Evolutionary conservation across 1,140 invertebrate genomes (phyloP).

Genomic region (Homarus americanus): DNA sequence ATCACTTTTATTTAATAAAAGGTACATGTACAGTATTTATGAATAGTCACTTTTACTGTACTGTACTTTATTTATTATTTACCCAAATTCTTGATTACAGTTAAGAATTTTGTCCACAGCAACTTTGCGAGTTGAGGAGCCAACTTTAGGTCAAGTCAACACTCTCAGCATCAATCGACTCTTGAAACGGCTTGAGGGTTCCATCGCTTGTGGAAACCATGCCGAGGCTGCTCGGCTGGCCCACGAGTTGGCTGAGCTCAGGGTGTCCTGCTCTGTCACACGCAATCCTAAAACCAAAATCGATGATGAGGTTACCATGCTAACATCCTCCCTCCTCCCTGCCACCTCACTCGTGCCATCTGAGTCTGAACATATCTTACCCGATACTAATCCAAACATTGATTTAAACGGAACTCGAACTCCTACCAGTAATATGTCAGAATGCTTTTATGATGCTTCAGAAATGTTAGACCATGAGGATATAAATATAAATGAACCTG

Average conservation of each 20-base stretch:
- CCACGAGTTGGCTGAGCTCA: conserved; percentile 84
- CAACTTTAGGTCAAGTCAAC: conserved; percentile 64
- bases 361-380: not conserved
- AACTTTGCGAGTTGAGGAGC: conserved; percentile 59
- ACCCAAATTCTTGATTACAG: conserved; percentile 74
- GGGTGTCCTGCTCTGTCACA: conserved; percentile 80
- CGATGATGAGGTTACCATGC: not conserved
- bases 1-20: too few relatives aligned
- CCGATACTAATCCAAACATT: not conserved
- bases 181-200: conserved; percentile 83
- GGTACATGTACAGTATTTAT: too few relatives aligned
- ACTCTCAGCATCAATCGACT: conserved; percentile 83
- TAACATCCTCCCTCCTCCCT: not conserved
- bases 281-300: conserved; percentile 28
- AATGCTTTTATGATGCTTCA: conserved; percentile 61
- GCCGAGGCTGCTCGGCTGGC: conserved; percentile 84
- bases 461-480: conserved; percentile 49
- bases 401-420: not conserved
- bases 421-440: conserved; percentile 50
- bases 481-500: not conserved
- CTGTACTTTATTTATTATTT: too few relatives aligned
- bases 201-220: conserved; percentile 85
- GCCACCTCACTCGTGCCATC: not conserved
- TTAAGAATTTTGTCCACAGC: conserved; percentile 72
- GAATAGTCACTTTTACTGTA: too few relatives aligned